Percentiles rank a stretch among this genome's conserved stretches.
Conservation (phyloP, 2,113 vertebrate genomes). For the Chloroceryle aenea region DNA sequence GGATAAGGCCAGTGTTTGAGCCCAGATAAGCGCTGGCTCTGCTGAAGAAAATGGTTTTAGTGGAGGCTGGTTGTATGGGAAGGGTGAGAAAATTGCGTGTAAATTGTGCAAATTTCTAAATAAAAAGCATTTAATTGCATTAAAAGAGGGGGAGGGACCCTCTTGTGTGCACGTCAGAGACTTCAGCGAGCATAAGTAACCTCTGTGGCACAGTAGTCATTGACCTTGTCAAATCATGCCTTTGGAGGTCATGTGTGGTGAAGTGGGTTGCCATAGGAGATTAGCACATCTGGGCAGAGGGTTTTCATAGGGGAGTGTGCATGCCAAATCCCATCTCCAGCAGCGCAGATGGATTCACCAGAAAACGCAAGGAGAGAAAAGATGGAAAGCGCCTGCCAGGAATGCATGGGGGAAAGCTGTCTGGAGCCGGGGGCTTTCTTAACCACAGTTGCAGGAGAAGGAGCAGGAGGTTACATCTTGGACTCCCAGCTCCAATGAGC, state of each 20-base stretch:
- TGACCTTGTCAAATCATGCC: constrained; percentile 57
- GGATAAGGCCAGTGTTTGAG: constrained; percentile 20
- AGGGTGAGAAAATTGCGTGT: not conserved
- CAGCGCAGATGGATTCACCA: not conserved
- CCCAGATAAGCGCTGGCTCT: not conserved
- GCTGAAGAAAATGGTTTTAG: not conserved
- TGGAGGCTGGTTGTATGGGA: not conserved
- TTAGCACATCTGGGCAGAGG: constrained; percentile 63
- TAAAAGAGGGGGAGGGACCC: constrained; percentile 17
- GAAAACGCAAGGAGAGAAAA: not conserved
- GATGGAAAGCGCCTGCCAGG: not conserved
- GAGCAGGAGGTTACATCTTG: fast-evolving
- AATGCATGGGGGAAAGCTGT: not conserved
- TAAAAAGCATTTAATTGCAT: constrained; percentile 41
- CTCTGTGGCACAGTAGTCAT: constrained; percentile 30
- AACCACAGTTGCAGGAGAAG: not conserved
- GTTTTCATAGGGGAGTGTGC: not conserved
- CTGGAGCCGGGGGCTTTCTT: not conserved
- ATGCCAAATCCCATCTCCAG: constrained; percentile 10
- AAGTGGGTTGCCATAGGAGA: constrained; percentile 53
- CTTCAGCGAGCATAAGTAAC: constrained; percentile 17
- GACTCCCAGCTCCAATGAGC: not conserved
- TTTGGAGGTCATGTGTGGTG: constrained; percentile 28
- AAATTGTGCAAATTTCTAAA: constrained; percentile 40
- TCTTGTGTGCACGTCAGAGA: not conserved